A percentile compares a stretch with the other conserved stretches of the same genome.
Evolutionary conservation across 2,113 vertebrate genomes (phyloP).

Genomic region (Rhinogobius similis): DNA sequence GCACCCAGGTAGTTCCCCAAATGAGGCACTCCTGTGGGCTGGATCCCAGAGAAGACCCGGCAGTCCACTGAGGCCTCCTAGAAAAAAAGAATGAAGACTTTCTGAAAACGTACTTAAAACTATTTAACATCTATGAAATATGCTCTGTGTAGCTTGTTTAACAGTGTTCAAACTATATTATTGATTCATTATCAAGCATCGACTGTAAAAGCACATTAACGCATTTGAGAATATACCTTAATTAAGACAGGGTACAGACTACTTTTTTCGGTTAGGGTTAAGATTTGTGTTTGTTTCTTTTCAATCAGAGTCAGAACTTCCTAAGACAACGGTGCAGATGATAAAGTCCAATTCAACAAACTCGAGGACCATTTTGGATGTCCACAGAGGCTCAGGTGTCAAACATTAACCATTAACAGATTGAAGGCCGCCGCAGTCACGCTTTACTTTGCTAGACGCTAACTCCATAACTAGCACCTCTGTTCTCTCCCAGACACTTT

Average conservation of each 20-base stretch:
- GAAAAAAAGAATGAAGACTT: background rate
- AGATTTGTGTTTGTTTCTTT: too few species aligned
- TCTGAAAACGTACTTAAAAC: background rate
- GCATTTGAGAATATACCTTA: background rate
- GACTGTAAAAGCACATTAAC: background rate
- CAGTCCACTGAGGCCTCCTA: conserved; percentile 46
- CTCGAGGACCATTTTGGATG: conserved; percentile 4
- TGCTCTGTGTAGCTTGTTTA: background rate
- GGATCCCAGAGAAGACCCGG: conserved; percentile 93
- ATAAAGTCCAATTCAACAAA: background rate
- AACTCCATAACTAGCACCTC: conserved; percentile 67
- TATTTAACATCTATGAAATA: background rate
- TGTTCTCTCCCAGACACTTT: conserved; percentile 63
- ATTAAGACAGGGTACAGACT: background rate
- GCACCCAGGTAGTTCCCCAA: conserved; percentile 97
- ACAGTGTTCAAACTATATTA: background rate
- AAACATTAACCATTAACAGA: conserved; percentile 40
- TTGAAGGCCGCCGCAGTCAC: conserved; percentile 36
- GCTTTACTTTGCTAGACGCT: conserved; percentile 62
- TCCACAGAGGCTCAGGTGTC: conserved; percentile 20
- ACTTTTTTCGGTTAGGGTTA: too few species aligned
- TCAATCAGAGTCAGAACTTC: background rate
- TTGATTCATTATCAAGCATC: background rate
- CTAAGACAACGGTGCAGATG: background rate
- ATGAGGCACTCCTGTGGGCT: conserved; percentile 91